Evolutionary conservation across 2,888 invertebrate species (phyloP).

Genomic region (Acronicta aceris): DNA sequence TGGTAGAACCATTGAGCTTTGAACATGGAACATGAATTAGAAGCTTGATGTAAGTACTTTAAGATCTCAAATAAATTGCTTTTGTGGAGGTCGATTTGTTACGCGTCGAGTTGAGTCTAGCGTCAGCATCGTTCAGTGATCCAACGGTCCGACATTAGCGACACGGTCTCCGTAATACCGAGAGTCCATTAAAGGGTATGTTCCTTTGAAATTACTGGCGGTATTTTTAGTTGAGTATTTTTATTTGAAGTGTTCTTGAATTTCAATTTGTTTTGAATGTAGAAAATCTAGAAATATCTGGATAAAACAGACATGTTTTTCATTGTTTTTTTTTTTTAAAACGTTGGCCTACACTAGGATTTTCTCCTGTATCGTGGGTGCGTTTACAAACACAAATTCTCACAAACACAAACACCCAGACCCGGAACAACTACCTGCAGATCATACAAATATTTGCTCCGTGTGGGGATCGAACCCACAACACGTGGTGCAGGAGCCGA

Average conservation of each 20-base stretch:
- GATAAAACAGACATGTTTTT: too few species aligned
- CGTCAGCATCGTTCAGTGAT: conserved; percentile 44
- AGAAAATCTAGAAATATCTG: too few species aligned
- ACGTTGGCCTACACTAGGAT: too few species aligned
- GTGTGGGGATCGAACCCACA: too few species aligned
- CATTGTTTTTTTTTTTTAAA: too few species aligned
- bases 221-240: conserved; percentile 1
- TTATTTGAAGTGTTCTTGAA: conserved; percentile 1
- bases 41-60: conserved; percentile 17
- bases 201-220: conserved; percentile 22
- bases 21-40: conserved; percentile 24
- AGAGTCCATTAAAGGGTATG: conserved; percentile 34
- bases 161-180: conserved; percentile 34
- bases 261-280: not conserved
- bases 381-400: too few species aligned
- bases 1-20: not conserved
- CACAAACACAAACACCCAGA: too few species aligned
- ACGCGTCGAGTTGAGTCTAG: conserved; percentile 18
- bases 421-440: too few species aligned
- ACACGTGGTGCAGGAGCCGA: too few species aligned
- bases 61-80: conserved; percentile 33
- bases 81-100: conserved; percentile 38
- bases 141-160: conserved; percentile 20
- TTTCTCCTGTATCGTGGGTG: too few species aligned
- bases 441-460: too few species aligned